phyloP scores from a whole-genome alignment of 2,888 invertebrate species.

The Seira sanloemensis region DNA sequence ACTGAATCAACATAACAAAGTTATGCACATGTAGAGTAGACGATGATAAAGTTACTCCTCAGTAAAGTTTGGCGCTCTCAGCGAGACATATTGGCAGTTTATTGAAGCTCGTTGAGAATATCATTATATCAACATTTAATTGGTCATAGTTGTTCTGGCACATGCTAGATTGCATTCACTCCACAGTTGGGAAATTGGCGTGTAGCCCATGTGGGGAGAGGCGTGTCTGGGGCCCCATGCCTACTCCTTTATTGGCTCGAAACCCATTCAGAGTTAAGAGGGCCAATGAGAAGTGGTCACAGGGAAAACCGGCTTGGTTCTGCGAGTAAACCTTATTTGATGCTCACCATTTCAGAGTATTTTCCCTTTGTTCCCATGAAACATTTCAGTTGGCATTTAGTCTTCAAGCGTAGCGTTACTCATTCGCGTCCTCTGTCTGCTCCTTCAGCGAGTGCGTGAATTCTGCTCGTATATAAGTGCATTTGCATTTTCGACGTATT shows the following conservation, averaged over 20 bases:
- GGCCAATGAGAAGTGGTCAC: background rate
- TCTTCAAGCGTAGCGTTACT: slow-evolving; percentile 55
- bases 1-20: background rate
- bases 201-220: slow-evolving; percentile 16
- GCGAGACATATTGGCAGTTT: slow-evolving; percentile 17
- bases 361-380: slow-evolving; percentile 60
- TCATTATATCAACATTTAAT: background rate
- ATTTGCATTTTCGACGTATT: background rate
- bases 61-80: background rate
- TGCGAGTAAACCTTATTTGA: background rate
- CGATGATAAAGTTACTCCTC: too few relatives aligned
- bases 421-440: background rate
- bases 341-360: too few relatives aligned
- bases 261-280: background rate
- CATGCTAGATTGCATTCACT: slow-evolving; percentile 24
- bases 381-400: slow-evolving; percentile 63
- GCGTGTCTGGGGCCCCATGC: background rate
- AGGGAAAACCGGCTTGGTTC: background rate
- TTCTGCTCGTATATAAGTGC: background rate
- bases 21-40: background rate
- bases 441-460: slow-evolving; percentile 34
- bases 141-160: background rate
- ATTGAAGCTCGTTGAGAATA: background rate
- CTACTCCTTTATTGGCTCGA: slow-evolving; percentile 29
- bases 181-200: background rate